Evolutionary conservation across 2,113 vertebrate genomes (phyloP).

Genomic region (Empidonax alnorum): DNA sequence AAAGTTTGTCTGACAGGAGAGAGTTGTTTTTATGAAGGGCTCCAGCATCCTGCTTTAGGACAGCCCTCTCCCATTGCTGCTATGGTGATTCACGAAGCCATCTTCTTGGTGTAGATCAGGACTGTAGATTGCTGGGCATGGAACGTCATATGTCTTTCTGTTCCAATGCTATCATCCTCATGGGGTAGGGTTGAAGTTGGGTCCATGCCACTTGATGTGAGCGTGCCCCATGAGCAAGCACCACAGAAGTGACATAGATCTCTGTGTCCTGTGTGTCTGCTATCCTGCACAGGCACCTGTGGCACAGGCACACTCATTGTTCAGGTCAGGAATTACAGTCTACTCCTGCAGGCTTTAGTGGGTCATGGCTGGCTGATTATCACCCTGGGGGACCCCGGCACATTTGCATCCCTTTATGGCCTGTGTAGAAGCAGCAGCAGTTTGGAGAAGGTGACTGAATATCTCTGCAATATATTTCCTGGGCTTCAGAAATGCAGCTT

Average conservation of each 20-base stretch:
- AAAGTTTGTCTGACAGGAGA: background rate
- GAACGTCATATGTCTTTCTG: background rate
- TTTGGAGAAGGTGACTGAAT: background rate
- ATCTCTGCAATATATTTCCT: background rate
- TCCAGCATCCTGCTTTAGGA: background rate
- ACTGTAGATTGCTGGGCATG: background rate
- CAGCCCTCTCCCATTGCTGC: background rate
- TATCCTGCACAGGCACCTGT: background rate
- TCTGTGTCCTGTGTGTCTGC: background rate
- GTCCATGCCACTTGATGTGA: background rate
- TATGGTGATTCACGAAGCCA: rapidly evolving
- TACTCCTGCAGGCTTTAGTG: background rate
- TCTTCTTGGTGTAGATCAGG: background rate
- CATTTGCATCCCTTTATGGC: background rate
- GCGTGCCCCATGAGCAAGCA: background rate
- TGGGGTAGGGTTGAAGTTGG: background rate
- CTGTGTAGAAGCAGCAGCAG: background rate
- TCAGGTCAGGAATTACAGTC: background rate
- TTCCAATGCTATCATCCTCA: rapidly evolving
- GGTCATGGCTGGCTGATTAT: background rate
- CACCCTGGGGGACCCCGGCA: background rate
- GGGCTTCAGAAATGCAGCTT: background rate
- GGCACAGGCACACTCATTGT: background rate
- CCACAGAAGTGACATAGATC: rapidly evolving
- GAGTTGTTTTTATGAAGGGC: background rate